Conservation (phyloP, 1,140 invertebrate species). For the Mycetomoellerius zeteki region DNA sequence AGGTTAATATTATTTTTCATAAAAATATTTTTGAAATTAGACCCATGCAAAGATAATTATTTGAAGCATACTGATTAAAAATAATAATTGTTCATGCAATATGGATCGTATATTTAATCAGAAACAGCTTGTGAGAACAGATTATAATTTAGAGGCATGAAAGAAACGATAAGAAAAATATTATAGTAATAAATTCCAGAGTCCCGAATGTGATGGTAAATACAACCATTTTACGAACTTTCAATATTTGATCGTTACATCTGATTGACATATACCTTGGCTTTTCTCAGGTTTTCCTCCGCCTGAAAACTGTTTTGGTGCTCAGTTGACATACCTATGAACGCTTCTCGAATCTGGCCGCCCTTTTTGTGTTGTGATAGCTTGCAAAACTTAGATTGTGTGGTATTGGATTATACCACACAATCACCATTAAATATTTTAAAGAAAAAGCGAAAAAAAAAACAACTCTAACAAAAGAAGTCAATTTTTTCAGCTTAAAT, state of each 20-base stretch:
- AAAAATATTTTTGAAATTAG: slow-evolving; percentile 2
- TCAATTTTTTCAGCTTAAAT: slow-evolving; percentile 66
- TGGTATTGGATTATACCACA: slow-evolving; percentile 43
- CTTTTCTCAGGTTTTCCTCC: slow-evolving; percentile 44
- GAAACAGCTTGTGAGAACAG: background rate
- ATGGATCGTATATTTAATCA: background rate
- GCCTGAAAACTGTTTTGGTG: background rate
- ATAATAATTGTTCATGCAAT: background rate
- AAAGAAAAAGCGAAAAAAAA: slow-evolving; percentile 72
- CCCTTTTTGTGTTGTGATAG: background rate
- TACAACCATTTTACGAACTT: slow-evolving; percentile 61
- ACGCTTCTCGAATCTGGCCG: slow-evolving; percentile 12
- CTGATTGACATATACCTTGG: slow-evolving; percentile 61
- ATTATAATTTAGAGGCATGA: background rate
- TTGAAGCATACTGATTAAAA: slow-evolving; percentile 16
- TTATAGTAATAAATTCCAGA: slow-evolving; percentile 5
- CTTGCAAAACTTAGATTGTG: slow-evolving; percentile 70
- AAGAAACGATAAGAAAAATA: background rate
- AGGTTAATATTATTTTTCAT: slow-evolving; percentile 9
- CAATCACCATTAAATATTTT: slow-evolving; percentile 40
- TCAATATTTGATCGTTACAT: slow-evolving; percentile 66
- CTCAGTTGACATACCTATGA: slow-evolving; percentile 16
- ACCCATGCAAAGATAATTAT: slow-evolving; percentile 22
- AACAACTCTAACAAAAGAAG: slow-evolving; percentile 8
- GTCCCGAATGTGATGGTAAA: background rate